Evolutionary conservation across 2,797 vertebrate genomes (phyloP), one percentile per base, ranked within the genome.

Genomic region (Okamejei kenojei): DNA sequence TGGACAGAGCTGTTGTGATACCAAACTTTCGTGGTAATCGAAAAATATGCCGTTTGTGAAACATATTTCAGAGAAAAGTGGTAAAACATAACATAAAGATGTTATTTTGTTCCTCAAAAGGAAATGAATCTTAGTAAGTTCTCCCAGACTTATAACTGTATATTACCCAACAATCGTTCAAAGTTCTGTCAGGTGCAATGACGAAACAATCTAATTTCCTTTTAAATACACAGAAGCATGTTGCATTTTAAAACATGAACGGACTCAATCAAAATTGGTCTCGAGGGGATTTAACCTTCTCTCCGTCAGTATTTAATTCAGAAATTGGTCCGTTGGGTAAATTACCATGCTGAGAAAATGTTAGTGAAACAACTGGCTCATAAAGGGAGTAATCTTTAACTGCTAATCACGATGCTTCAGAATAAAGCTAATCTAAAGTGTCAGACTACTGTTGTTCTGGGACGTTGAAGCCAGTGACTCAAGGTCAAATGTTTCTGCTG

Each of bases 231-330:
- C 58, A 26, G 9, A 8, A 58, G n/a, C 84, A 88, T 65, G n/a
- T 68, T 88, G 63, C 58, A 21, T 88, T 88, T 65, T 88, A 65
- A 32, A 68, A 10, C n/a, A 35, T 17, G 61, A 88, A 68, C 84
- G 68, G 84, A 88, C 61, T 68, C 61, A 68, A 88, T 63, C 84
- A 88, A 68, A 88, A 88, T 88, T 88, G 84, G 84, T 88, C 84
- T 88, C 84, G 5, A 88, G 61, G 61, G 84, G 65, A 88, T 68
- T 88, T 88, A 88, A 88, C n/a, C 8, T 68, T 88, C 32, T n/a
- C 84, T 68, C 63, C 65, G 35, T 35, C 84, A 88, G 61, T 88
- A 88, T 88, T 88, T 88, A 65, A 88, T 88, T 88, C 61, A 88
- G n/a, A 88, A 65, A 88, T 88, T 88, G 84, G 63, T 21, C 63